phyloP scores from a whole-genome alignment of 2,797 vertebrate species.

The Zenarchopterus dispar region DNA sequence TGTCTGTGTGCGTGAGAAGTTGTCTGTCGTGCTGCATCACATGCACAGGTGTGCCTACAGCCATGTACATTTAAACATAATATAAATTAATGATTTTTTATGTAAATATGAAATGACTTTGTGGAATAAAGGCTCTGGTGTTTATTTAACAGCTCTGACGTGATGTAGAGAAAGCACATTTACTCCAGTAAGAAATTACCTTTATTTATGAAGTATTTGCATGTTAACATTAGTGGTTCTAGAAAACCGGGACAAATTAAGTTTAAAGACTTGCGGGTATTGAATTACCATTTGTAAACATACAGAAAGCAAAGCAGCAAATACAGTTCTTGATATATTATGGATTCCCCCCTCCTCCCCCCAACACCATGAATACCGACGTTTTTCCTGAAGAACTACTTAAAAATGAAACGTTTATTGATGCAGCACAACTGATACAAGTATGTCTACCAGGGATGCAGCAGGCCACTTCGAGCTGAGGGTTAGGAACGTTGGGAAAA shows the following conservation, averaged over 20 bases:
- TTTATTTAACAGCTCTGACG: not conserved
- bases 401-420: constrained; percentile 42
- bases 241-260: constrained; percentile 59
- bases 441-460: constrained; percentile 7
- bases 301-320: constrained; percentile 28
- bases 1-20: constrained; percentile 6
- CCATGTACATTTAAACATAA: constrained; percentile 23
- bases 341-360: constrained; percentile 32
- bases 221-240: constrained; percentile 53
- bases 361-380: constrained; percentile 21
- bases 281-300: constrained; percentile 37
- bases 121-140: constrained; percentile 40
- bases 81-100: constrained; percentile 25
- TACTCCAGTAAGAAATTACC: constrained; percentile 37
- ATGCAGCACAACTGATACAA: constrained; percentile 29
- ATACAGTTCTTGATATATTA: constrained; percentile 38
- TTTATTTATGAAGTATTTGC: constrained; percentile 74
- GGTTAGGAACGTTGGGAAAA: constrained; percentile 36
- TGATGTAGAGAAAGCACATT: constrained; percentile 24
- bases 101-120: constrained; percentile 53
- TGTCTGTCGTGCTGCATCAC: not conserved
- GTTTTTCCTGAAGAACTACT: constrained; percentile 28
- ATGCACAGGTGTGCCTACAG: constrained; percentile 29
- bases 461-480: constrained; percentile 10
- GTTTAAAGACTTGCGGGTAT: constrained; percentile 52